Percentiles rank a stretch among this genome's conserved stretches.
Evolutionary conservation across 2,888 invertebrate genomes (phyloP).

Genomic region (Drosophila niveifrons): DNA sequence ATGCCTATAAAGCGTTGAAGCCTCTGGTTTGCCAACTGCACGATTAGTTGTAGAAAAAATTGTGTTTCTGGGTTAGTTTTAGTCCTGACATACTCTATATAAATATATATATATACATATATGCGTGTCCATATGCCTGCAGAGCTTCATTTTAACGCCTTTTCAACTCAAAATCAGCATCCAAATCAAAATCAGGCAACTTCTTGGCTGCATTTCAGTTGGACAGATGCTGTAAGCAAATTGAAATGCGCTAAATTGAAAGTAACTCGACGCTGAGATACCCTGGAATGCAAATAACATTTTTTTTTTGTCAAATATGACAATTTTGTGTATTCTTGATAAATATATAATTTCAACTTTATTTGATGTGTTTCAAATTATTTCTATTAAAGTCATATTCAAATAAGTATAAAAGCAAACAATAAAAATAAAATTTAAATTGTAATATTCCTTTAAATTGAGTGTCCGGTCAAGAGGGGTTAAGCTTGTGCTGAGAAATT

Average conservation of each 20-base stretch:
- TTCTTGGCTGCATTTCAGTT: conserved; percentile 28
- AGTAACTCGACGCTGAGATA: background rate
- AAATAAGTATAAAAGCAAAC: too few species aligned
- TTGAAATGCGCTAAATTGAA: conserved; percentile 3
- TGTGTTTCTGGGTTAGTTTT: background rate
- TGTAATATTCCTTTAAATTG: too few species aligned
- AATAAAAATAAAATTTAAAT: too few species aligned
- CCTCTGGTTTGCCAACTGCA: background rate
- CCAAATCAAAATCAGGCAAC: conserved; percentile 36
- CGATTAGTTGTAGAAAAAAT: background rate
- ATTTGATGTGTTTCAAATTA: too few species aligned
- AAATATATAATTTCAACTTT: too few species aligned
- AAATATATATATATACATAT: background rate
- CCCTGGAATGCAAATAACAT: background rate
- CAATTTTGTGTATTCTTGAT: too few species aligned
- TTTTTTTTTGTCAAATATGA: too few species aligned
- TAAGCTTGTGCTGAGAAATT: too few species aligned
- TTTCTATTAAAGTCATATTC: too few species aligned
- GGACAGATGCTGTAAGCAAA: conserved; percentile 20
- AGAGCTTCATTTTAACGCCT: conserved; percentile 7
- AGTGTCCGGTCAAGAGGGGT: too few species aligned
- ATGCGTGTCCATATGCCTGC: background rate
- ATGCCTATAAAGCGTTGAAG: too few species aligned
- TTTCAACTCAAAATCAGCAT: conserved; percentile 21
- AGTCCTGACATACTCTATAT: background rate